A percentile compares a stretch with the other conserved stretches of the same genome.
Conservation (phyloP, 2,888 invertebrate species). For the Xanthia icteritia region DNA sequence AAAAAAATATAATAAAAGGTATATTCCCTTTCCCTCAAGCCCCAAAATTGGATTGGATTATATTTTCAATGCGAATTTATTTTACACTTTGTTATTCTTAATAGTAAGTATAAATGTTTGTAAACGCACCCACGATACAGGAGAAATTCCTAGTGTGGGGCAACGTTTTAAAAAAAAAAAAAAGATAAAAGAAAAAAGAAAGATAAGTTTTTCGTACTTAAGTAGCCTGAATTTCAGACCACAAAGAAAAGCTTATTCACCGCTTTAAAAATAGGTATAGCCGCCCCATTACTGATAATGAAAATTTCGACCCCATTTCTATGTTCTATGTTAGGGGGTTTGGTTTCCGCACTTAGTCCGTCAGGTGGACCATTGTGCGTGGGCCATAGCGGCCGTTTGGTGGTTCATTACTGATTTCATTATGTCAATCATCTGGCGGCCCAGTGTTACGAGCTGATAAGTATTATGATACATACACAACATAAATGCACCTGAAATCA, state of each 20-base stretch:
- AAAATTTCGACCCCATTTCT: no score
- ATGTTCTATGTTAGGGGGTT: no score
- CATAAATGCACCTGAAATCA: not conserved
- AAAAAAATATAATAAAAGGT: not conserved
- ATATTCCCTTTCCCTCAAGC: not conserved
- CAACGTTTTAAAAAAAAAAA: no score
- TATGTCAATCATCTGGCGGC: not conserved
- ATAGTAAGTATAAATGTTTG: no score
- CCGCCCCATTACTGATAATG: not conserved
- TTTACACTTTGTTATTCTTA: not conserved
- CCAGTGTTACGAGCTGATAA: not conserved
- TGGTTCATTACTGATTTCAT: constrained; percentile 9
- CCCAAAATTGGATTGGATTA: not conserved
- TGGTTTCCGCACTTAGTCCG: no score
- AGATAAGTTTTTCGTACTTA: no score
- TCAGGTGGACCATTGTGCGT: no score
- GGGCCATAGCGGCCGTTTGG: no score
- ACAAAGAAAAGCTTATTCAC: not conserved
- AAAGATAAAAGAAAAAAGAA: no score
- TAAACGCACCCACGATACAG: no score
- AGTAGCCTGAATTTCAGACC: not conserved
- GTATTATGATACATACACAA: not conserved
- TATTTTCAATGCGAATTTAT: not conserved
- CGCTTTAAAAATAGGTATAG: not conserved
- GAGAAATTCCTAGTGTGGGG: no score